Evolutionary conservation across 2,113 vertebrate genomes (phyloP).

Genomic region (Malurus cyaneus): DNA sequence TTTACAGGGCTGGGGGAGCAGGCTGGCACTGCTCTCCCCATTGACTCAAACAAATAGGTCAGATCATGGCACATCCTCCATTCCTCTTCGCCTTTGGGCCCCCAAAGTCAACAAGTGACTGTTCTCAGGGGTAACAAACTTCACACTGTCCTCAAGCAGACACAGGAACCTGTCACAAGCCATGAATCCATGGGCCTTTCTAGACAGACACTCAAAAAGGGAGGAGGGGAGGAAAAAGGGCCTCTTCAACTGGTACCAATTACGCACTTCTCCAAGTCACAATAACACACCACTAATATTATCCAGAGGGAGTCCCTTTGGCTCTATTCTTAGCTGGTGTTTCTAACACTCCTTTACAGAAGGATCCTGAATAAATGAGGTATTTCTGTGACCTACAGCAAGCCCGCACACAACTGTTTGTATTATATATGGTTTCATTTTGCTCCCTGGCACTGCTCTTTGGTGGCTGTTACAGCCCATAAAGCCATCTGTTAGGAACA

Average conservation of each 20-base stretch:
- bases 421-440: conserved; percentile 50
- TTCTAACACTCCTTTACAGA: conserved; percentile 6
- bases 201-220: not conserved
- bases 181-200: conserved; percentile 1
- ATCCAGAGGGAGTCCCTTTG: not conserved
- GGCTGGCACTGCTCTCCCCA: not conserved
- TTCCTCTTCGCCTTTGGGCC: not conserved
- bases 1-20: not conserved
- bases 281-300: not conserved
- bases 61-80: not conserved
- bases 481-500: conserved; percentile 62
- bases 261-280: not conserved
- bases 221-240: not conserved
- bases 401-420: conserved; percentile 39
- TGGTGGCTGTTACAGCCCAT: conserved; percentile 45
- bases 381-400: conserved; percentile 39
- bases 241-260: conserved; percentile 19
- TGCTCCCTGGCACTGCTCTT: conserved; percentile 47
- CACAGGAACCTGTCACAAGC: not conserved
- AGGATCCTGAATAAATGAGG: conserved; percentile 23
- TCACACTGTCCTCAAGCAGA: not conserved
- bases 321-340: not conserved
- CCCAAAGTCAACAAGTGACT: not conserved
- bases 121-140: conserved; percentile 5
- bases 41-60: not conserved